These are phyloP conservation scores for Drosophila rufa DNA, from an alignment of 1,140 invertebrate species.

Conservation along the genomic window DNA sequence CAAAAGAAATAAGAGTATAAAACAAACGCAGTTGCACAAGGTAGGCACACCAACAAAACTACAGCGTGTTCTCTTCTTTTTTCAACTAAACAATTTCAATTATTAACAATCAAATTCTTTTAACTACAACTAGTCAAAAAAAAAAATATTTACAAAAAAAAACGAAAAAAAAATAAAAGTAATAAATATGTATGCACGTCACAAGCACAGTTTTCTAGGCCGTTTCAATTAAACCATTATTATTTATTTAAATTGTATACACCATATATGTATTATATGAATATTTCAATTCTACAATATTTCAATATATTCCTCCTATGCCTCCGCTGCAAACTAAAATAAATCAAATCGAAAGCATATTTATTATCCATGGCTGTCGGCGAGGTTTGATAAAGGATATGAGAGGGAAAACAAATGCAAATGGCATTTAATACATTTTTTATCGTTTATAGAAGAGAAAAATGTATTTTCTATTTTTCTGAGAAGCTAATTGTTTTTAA, in stretches of 20 bases:
- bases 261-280: slow-evolving; percentile 70
- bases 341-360: slow-evolving; percentile 45
- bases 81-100: slow-evolving; percentile 77
- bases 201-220: slow-evolving; percentile 80
- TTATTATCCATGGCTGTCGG: slow-evolving; percentile 53
- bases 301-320: slow-evolving; percentile 48
- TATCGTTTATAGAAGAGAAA: neutral
- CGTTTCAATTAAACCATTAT: slow-evolving; percentile 75
- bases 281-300: slow-evolving; percentile 53
- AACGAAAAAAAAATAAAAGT: slow-evolving; percentile 50
- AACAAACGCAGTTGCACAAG: slow-evolving; percentile 85
- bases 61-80: slow-evolving; percentile 72
- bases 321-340: slow-evolving; percentile 50
- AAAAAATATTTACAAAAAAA: slow-evolving; percentile 31
- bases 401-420: slow-evolving; percentile 7
- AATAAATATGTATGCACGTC: slow-evolving; percentile 77
- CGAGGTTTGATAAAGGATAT: slow-evolving; percentile 46
- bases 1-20: slow-evolving; percentile 76
- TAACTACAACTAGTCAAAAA: slow-evolving; percentile 46
- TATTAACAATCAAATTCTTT: slow-evolving; percentile 59
- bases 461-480: neutral
- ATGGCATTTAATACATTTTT: slow-evolving; percentile 21
- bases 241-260: slow-evolving; percentile 70
- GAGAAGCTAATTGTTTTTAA: neutral
- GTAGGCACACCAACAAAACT: slow-evolving; percentile 84